These are phyloP conservation scores for Naja naja DNA, from an alignment of 2,113 vertebrate genomes.

Conservation along the genomic window DNA sequence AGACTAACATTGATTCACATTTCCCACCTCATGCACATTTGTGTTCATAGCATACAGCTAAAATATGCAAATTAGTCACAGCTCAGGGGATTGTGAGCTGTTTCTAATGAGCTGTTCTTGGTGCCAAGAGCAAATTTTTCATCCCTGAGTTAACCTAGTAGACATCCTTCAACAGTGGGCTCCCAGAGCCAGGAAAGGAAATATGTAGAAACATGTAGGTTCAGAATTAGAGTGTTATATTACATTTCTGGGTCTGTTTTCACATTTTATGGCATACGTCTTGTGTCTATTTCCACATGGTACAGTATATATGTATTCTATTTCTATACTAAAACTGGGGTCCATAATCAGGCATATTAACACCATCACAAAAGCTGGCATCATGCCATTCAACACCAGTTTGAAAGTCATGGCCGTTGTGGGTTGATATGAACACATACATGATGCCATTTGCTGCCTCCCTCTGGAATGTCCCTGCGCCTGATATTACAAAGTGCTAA, in stretches of 20 bases:
- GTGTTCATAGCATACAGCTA: conserved; percentile 4
- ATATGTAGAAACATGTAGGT: not conserved
- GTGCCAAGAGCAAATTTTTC: not conserved
- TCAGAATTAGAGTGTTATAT: not conserved
- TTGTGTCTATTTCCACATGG: not conserved
- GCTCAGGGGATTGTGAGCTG: not conserved
- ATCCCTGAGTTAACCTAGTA: not conserved
- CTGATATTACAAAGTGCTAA: not conserved
- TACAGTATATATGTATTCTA: not conserved
- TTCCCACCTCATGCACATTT: conserved; percentile 7
- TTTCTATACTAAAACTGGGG: not conserved
- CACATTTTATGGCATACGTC: not conserved
- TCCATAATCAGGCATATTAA: not conserved
- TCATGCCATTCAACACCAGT: not conserved
- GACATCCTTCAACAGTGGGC: not conserved
- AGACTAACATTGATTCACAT: conserved; percentile 8
- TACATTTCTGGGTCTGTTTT: not conserved
- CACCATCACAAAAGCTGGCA: not conserved
- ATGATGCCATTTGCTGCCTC: not conserved
- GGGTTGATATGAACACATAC: not conserved
- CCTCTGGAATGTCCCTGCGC: not conserved
- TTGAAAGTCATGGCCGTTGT: not conserved
- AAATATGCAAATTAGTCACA: conserved; percentile 30
- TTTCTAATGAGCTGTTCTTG: not conserved
- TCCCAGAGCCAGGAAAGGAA: not conserved